Conservation (phyloP, 1,140 invertebrate species). For the Eriosoma lanigerum region DNA sequence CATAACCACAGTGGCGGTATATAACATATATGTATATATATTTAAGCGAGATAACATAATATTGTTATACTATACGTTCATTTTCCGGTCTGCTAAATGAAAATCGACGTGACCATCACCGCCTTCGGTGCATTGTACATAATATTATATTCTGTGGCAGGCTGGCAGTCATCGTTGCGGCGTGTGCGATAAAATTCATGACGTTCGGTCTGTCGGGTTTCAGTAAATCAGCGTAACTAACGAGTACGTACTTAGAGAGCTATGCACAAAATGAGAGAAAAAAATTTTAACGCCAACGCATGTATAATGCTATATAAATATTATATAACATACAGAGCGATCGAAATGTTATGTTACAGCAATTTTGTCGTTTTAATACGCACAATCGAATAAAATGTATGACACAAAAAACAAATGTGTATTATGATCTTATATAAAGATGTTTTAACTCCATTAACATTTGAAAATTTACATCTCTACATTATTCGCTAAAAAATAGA, state of each 20-base stretch:
- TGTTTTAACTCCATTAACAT: too few relatives aligned
- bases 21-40: too few relatives aligned
- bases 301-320: too few relatives aligned
- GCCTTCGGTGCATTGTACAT: neutral
- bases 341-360: too few relatives aligned
- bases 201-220: conserved; percentile 1
- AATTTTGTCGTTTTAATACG: too few relatives aligned
- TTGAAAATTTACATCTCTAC: too few relatives aligned
- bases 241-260: neutral
- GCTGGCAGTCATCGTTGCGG: neutral
- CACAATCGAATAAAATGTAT: too few relatives aligned
- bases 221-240: conserved; percentile 31
- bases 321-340: too few relatives aligned
- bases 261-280: neutral
- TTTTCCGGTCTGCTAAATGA: conserved; percentile 45
- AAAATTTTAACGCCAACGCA: neutral
- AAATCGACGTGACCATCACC: conserved; percentile 23
- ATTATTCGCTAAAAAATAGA: too few relatives aligned
- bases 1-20: neutral
- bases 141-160: neutral
- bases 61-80: neutral
- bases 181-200: conserved; percentile 4
- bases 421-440: too few relatives aligned
- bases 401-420: too few relatives aligned
- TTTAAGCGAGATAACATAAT: neutral